Base-by-base conservation (phyloP, 1,140 invertebrate species). In the Lerema accius region DNA sequence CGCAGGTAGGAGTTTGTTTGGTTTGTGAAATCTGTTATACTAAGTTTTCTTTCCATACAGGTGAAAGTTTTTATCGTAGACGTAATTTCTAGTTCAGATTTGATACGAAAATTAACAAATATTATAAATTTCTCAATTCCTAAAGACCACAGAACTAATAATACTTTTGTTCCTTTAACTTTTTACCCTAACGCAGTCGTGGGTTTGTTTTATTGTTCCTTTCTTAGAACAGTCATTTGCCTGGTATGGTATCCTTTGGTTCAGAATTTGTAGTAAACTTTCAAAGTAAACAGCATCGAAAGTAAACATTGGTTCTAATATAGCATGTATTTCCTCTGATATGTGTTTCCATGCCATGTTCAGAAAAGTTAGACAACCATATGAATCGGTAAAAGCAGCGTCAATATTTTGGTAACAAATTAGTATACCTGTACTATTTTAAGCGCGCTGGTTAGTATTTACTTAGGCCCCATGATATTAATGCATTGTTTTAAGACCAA, bases 321-420 rank as follows among this genome's bases (percentile, higher is more conserved):
- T 19, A 46, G 55, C 43, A 39, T 59, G 43, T 59, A 26, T 59
- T 39, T 59, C 43, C 42, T 59, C 43, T 35, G 55, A 48, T 59
- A 39, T 45, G 28, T 23, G 39, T 28, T 6, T 37, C 26, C 16
- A 45, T 35, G 32, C 56, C 56, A 14, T 59, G 43, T 59, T 59
- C 43, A 39, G 15, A 45, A 13, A 55, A 19, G 13, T 37, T 14
- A 40, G 51, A 23, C 39, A 39, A 59, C 55, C 55, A 59, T 59
- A 59, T 59, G 55, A 32, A 59, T 42, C 17, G 28, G 55, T 59
- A 59, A 48, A 55, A 64, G 62, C 62, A 49, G 51, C 26, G 62
- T 64, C 43, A 64, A 64, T 64, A 64, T 64, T 64, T 56, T 35
- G 51, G 71, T 59, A 77, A 67, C 69, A 77, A 80, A 81, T 81